A percentile compares a stretch with the other conserved stretches of the same genome.
Conservation (phyloP, 2,797 vertebrate species). For the Odontamblyopus lacepedii region DNA sequence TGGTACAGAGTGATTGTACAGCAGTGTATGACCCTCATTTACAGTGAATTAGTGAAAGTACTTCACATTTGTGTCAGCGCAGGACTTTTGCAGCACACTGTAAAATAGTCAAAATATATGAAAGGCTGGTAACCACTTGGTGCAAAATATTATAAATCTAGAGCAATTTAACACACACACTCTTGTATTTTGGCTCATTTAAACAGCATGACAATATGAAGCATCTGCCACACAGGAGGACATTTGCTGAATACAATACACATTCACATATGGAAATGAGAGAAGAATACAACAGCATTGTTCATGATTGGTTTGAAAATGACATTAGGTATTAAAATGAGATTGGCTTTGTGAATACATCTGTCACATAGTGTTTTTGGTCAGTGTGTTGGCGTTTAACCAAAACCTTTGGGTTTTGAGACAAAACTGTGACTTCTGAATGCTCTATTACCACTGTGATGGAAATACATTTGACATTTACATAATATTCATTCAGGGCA, state of each 20-base stretch:
- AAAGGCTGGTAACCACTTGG: slow-evolving; percentile 35
- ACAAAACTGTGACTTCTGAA: slow-evolving; percentile 8
- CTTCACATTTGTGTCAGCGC: slow-evolving; percentile 8
- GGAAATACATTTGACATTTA: not conserved
- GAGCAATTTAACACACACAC: slow-evolving; percentile 1
- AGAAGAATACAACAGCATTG: slow-evolving; percentile 1
- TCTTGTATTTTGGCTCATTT: slow-evolving; percentile 2
- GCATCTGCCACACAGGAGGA: slow-evolving; percentile 26
- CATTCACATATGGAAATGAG: slow-evolving; percentile 24
- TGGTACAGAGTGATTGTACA: slow-evolving; percentile 54
- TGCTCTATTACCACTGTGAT: slow-evolving; percentile 1
- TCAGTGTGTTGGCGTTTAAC: slow-evolving; percentile 8
- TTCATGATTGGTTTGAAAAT: slow-evolving; percentile 33
- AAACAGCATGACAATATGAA: slow-evolving; percentile 14
- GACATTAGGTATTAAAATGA: slow-evolving; percentile 29
- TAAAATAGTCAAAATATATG: slow-evolving; percentile 10
- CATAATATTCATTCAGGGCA: not conserved
- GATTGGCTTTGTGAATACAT: slow-evolving; percentile 38
- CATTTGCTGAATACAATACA: slow-evolving; percentile 17
- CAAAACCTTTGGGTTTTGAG: slow-evolving; percentile 14
- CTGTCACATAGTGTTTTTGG: slow-evolving; percentile 20
- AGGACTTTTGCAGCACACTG: slow-evolving; percentile 1
- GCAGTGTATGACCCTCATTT: slow-evolving; percentile 25
- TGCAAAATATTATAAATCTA: slow-evolving; percentile 6
- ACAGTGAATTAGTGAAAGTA: slow-evolving; percentile 18